Base-by-base conservation (phyloP, 2,888 invertebrate species). In the Agrilus biguttatus region DNA sequence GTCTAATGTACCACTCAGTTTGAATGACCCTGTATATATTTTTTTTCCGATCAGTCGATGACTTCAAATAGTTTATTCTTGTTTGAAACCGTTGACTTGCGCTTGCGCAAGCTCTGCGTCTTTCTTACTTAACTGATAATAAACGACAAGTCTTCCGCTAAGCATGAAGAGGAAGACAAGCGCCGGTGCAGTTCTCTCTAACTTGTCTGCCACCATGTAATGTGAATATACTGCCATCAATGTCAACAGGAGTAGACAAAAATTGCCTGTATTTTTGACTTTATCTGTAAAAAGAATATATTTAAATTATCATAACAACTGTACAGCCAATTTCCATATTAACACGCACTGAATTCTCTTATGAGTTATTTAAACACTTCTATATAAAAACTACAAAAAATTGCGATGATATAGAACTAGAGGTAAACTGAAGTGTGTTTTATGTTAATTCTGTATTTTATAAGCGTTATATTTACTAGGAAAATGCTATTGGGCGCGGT, bases 91-190 rank as follows among this genome's bases (percentile, higher is more conserved):
- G 47, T 64, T 63, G 12, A 44, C 46, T 23, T 53, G 52, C 8
- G 56, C 56, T 53, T 66, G 63, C 8, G 53, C 51, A 34, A 56
- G 53, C 44, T 61, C 60, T 12, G 53, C 50, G 45, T 59, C 55
- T 54, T 72, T 70, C 46, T 72, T 63, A 51, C 70, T 72, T 17
- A 79, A 62, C 55, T 80, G 80, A 68, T 73, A 77, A 55, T 75
- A 91, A 47, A 92, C 90, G 17, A 91, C 89, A 49, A 92, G 71
- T 52, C 92, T 75, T 47, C 91, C 91, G 51, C 81, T 81, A 38
- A 92, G 70, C 89, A 92, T 90, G 63, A 91, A 90, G 63, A 90
- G 84, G 68, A 92, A 92, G 50, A 90, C 90, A 60, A 91, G 67
- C 43, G 90, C 85, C 1, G 90, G 90, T 12, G 90, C 91, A 42